Conservation (phyloP, 2,888 invertebrate genomes). For the Heterodera filipjevi region DNA sequence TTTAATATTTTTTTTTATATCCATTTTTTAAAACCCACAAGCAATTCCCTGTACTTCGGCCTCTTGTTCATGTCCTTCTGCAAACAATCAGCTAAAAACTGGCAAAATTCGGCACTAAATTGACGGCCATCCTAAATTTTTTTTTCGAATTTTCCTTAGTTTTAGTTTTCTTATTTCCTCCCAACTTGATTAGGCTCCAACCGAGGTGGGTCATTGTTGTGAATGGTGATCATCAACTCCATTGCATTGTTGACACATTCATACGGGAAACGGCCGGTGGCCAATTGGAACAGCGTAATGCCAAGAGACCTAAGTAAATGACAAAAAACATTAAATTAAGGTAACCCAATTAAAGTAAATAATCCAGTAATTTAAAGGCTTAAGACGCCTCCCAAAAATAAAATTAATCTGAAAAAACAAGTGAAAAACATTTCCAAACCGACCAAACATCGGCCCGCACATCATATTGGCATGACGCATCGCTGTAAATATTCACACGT, state of each 20-base stretch:
- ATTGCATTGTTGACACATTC: slow-evolving; percentile 77
- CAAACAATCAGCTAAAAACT: slow-evolving; percentile 56
- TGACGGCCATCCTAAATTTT: not conserved
- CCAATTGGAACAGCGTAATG: slow-evolving; percentile 78
- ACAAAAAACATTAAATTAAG: not conserved
- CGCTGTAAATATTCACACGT: slow-evolving; percentile 72
- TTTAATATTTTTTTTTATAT: not conserved
- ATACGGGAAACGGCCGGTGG: slow-evolving; percentile 89
- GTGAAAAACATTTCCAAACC: slow-evolving; percentile 26
- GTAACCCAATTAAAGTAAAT: no score
- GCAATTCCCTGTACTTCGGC: slow-evolving; percentile 57
- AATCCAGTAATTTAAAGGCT: no score
- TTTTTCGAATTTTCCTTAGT: not conserved
- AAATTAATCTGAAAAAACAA: not conserved
- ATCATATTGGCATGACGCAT: slow-evolving; percentile 74
- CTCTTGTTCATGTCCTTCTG: slow-evolving; percentile 52
- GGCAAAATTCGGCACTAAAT: slow-evolving; percentile 54
- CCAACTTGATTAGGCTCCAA: slow-evolving; percentile 38
- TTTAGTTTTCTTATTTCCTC: not conserved
- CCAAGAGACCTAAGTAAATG: slow-evolving; percentile 24
- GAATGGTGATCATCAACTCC: slow-evolving; percentile 83
- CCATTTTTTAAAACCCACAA: slow-evolving; percentile 38
- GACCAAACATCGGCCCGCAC: slow-evolving; percentile 99
- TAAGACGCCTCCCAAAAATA: not conserved
- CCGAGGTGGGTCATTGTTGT: slow-evolving; percentile 72